Conservation (phyloP, 2,113 vertebrate species). For the Chaetodon trifascialis region DNA sequence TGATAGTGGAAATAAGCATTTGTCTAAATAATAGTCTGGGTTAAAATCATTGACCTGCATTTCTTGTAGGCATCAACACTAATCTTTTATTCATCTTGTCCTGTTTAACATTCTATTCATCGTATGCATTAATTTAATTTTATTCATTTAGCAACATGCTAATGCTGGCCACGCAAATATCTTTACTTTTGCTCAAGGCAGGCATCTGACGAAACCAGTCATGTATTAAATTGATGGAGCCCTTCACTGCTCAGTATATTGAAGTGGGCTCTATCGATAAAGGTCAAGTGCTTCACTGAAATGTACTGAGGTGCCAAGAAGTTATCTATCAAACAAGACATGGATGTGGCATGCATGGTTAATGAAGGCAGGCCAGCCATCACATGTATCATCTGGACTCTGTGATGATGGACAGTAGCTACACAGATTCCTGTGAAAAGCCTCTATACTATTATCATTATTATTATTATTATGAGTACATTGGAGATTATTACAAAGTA, state of each 20-base stretch:
- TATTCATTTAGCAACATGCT: slow-evolving; percentile 49
- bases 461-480: not conserved
- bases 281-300: slow-evolving; percentile 75
- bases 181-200: not conserved
- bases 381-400: slow-evolving; percentile 19
- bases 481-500: not conserved
- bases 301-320: slow-evolving; percentile 66
- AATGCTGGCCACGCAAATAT: slow-evolving; percentile 43
- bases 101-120: slow-evolving; percentile 51
- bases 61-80: slow-evolving; percentile 21
- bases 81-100: slow-evolving; percentile 57
- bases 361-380: slow-evolving; percentile 52
- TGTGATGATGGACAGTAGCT: slow-evolving; percentile 49
- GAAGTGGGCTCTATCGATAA: slow-evolving; percentile 67
- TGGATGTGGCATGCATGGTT: slow-evolving; percentile 61
- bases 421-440: slow-evolving; percentile 31
- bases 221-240: slow-evolving; percentile 68
- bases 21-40: slow-evolving; percentile 29
- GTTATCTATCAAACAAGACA: slow-evolving; percentile 71
- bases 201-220: slow-evolving; percentile 59
- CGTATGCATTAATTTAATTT: slow-evolving; percentile 38
- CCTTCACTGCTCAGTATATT: slow-evolving; percentile 68
- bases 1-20: slow-evolving; percentile 22
- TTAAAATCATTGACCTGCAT: slow-evolving; percentile 59
- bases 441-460: not conserved